A percentile compares a stretch with the other conserved stretches of the same genome.
Conservation (phyloP, 1,140 invertebrate species). For the Drosophila yakuba region DNA sequence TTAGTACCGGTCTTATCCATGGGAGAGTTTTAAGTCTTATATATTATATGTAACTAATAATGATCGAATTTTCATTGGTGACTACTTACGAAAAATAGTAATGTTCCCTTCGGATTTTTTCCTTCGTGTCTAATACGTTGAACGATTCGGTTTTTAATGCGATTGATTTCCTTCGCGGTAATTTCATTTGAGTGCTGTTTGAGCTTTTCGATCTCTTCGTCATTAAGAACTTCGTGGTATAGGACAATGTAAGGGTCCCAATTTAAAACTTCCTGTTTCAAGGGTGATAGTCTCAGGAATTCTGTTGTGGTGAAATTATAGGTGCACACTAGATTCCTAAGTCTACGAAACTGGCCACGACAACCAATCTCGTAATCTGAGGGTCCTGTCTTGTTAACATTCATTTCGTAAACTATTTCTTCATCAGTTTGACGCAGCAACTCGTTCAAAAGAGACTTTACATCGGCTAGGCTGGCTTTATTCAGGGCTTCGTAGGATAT, state of each 20-base stretch:
- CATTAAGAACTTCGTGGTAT: constrained; percentile 94
- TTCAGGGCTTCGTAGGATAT: not conserved
- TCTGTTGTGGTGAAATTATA: constrained; percentile 90
- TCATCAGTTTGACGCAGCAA: constrained; percentile 11
- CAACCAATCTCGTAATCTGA: constrained; percentile 91
- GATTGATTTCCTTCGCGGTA: constrained; percentile 87
- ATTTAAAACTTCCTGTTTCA: constrained; percentile 95
- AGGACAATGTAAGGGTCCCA: constrained; percentile 93
- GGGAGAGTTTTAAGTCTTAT: too few species aligned
- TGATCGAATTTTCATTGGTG: too few species aligned
- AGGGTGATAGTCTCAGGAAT: constrained; percentile 91
- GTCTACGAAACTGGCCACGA: constrained; percentile 90
- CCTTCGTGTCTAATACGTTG: constrained; percentile 86
- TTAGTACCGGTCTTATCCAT: not conserved
- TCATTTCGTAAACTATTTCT: constrained; percentile 23
- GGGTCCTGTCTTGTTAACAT: not conserved
- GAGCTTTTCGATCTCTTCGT: constrained; percentile 94
- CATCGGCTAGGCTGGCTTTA: not conserved
- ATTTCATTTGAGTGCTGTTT: constrained; percentile 92
- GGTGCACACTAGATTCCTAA: constrained; percentile 89
- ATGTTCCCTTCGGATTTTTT: constrained; percentile 84
- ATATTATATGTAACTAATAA: too few species aligned
- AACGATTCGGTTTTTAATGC: constrained; percentile 89
- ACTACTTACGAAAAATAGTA: constrained; percentile 86
- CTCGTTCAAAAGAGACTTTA: not conserved